Base-by-base conservation (phyloP, 2,113 vertebrate genomes). In the Tamias sibiricus region DNA sequence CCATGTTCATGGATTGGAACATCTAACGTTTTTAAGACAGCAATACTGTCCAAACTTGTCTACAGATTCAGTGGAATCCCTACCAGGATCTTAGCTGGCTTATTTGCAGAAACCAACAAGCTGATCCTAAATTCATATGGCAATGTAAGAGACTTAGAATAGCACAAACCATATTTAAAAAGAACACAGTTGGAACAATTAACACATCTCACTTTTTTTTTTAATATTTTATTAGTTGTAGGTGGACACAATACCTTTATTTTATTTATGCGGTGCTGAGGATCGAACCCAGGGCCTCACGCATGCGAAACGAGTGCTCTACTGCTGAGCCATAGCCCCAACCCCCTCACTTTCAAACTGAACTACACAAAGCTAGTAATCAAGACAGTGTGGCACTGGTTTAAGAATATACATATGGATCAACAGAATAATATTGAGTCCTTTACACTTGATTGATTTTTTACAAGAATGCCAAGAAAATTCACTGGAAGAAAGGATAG, bases 381-480 rank as follows among this genome's bases (percentile, higher is more conserved):
- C 28, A 90, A 76, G 52, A 83, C 9, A 54, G 4, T 16, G 62
- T 52, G 54, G 35, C 30, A 26, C 6, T 87, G 16, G 42, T 37
- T 66, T 12, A 68, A 59, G n/a, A 26, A 75, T 35, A 37, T 9
- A 86, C 87, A 80, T 47, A 52, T 19, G 32, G 37, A 47, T 10
- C 12, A 91, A 74, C 5, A 84, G 35, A 82, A 87, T 49, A 74
- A 44, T 87, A 77, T 2, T 71, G 32, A 72, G 47, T 80, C 91
- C 52, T 79, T 85, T 54, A 82, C 3, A 74, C 22, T 19, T 62
- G 77, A 59, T 0, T 37, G 64, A 72, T 44, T 66, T 47, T 79
- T 88, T 32, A 83, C 37, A 94, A 26, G 28, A 52, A 16, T 59
- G 14, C 16, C 52, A 92, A 85, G n/a, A 95, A 87, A 74, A 91